Conservation (phyloP, 2,888 invertebrate genomes). For the Plagodis dolabraria region DNA sequence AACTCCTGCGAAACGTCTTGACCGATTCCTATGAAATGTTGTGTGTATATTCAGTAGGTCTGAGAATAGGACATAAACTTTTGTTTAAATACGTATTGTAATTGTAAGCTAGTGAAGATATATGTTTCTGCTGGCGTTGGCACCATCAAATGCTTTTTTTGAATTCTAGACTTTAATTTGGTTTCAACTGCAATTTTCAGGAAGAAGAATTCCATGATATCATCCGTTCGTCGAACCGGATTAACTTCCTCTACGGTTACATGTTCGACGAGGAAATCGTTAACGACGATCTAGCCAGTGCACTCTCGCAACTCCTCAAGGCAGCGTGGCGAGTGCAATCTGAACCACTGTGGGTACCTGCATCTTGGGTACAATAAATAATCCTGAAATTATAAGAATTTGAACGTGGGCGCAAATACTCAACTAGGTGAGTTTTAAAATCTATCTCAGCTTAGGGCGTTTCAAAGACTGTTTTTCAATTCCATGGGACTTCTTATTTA, state of each 20-base stretch:
- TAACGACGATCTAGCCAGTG: conserved; percentile 94
- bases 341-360: conserved; percentile 98
- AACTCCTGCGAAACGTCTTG: too few relatives aligned
- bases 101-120: too few relatives aligned
- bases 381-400: not conserved
- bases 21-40: too few relatives aligned
- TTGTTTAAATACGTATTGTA: too few relatives aligned
- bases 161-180: too few relatives aligned
- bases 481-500: too few relatives aligned
- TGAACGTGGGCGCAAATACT: not conserved
- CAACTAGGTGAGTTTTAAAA: not conserved
- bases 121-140: too few relatives aligned
- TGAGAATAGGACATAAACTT: too few relatives aligned
- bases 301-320: conserved; percentile 93
- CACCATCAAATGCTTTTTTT: too few relatives aligned
- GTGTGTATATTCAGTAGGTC: too few relatives aligned
- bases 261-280: conserved; percentile 96
- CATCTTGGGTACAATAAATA: conserved; percentile 94
- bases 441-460: too few relatives aligned
- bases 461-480: too few relatives aligned
- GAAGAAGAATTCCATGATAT: conserved; percentile 97
- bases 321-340: conserved; percentile 94
- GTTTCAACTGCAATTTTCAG: conserved; percentile 70
- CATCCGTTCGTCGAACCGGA: conserved; percentile 92
- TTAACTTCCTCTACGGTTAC: conserved; percentile 96